These are phyloP conservation scores for Urocyon cinereoargenteus DNA, from an alignment of 2,797 vertebrate species.

Conservation along the genomic window DNA sequence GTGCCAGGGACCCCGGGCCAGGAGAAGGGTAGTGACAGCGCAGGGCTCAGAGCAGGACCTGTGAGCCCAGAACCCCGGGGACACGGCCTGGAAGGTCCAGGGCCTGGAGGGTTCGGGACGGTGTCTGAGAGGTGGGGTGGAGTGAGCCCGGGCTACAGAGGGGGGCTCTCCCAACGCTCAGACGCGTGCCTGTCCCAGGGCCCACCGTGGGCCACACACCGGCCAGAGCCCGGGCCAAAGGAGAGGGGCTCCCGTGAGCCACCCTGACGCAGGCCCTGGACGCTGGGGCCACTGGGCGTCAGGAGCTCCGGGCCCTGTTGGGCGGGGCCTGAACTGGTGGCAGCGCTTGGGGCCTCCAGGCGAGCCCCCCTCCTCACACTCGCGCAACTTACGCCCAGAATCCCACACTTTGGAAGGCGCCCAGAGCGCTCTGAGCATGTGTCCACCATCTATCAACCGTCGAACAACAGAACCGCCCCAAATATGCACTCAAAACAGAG, in stretches of 20 bases:
- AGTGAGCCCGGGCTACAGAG: rapidly evolving
- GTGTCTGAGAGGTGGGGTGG: not conserved
- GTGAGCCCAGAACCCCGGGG: not conserved
- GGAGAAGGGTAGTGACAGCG: not conserved
- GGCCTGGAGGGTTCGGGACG: not conserved
- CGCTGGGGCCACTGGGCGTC: rapidly evolving
- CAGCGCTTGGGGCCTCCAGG: rapidly evolving
- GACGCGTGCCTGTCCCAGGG: rapidly evolving
- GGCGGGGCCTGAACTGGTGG: rapidly evolving
- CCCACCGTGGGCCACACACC: rapidly evolving
- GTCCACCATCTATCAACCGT: rapidly evolving
- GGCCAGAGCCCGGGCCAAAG: rapidly evolving
- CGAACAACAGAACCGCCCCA: rapidly evolving
- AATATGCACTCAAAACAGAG: rapidly evolving
- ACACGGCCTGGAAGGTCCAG: rapidly evolving
- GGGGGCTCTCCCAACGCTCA: rapidly evolving
- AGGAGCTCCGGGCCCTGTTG: not conserved
- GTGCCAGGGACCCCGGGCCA: rapidly evolving
- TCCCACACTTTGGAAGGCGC: rapidly evolving
- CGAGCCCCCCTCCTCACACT: rapidly evolving
- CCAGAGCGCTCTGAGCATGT: rapidly evolving
- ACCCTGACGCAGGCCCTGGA: rapidly evolving
- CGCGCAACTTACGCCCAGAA: rapidly evolving
- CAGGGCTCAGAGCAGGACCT: too few relatives aligned
- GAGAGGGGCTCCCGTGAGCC: rapidly evolving